Evolutionary conservation across 1,140 invertebrate species (phyloP).

Genomic region (Vanessa tameamea): DNA sequence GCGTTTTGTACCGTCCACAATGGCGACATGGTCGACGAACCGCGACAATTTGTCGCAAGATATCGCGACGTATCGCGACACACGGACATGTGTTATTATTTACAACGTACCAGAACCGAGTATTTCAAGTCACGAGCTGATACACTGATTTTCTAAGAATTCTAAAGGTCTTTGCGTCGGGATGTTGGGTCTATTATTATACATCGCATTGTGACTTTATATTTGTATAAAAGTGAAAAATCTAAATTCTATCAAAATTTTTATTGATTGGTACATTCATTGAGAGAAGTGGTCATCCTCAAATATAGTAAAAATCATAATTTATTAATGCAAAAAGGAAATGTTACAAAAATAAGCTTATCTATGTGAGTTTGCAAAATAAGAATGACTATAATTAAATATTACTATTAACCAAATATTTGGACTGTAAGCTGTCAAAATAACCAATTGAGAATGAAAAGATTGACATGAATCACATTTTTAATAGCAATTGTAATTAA

Average conservation of each 20-base stretch:
- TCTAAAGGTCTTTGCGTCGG: neutral
- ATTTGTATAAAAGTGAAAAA: neutral
- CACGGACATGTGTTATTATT: conserved; percentile 51
- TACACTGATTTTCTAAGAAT: conserved; percentile 27
- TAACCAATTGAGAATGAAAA: too few species aligned
- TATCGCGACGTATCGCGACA: conserved; percentile 52
- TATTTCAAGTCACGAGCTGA: conserved; percentile 42
- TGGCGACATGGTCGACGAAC: conserved; percentile 43
- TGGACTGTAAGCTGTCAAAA: too few species aligned
- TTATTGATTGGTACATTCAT: too few species aligned
- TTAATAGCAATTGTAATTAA: too few species aligned
- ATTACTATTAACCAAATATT: too few species aligned
- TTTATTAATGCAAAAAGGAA: too few species aligned
- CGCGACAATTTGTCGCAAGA: conserved; percentile 63
- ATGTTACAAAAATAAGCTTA: too few species aligned
- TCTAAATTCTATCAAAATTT: neutral
- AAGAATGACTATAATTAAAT: too few species aligned
- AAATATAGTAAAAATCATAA: too few species aligned
- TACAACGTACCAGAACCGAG: conserved; percentile 31
- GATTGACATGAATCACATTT: too few species aligned
- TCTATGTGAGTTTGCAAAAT: too few species aligned
- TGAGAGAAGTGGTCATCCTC: too few species aligned
- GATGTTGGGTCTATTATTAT: neutral
- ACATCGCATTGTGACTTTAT: neutral
- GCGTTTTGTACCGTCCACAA: conserved; percentile 45